Conservation (phyloP, 2,113 vertebrate genomes). For the Carassius auratus region DNA sequence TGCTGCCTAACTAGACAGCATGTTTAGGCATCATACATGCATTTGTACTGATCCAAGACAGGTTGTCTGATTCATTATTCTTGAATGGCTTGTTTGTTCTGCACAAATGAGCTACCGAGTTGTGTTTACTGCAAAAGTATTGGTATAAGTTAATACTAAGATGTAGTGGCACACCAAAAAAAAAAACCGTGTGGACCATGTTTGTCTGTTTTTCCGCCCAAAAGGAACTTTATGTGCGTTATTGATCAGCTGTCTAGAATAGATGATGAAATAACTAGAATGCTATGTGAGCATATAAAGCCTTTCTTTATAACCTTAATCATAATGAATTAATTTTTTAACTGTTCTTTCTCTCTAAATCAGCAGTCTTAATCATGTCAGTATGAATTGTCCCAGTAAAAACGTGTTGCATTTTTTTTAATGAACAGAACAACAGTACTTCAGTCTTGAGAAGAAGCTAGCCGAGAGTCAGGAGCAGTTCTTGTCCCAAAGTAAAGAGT, state of each 20-base stretch:
- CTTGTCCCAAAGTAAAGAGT: conserved; percentile 83
- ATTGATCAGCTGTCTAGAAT: not conserved
- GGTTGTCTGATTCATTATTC: not conserved
- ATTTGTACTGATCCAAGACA: not conserved
- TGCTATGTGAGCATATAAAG: not conserved
- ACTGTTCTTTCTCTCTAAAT: not conserved
- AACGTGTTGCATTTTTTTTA: conserved; percentile 28
- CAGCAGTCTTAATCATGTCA: not conserved
- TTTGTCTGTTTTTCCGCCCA: not conserved
- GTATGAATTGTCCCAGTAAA: not conserved
- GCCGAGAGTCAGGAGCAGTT: conserved; percentile 89
- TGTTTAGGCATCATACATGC: not conserved
- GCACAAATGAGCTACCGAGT: not conserved
- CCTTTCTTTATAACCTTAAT: not conserved
- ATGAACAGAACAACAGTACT: conserved; percentile 90
- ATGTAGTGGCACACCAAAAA: not conserved
- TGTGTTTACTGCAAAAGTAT: not conserved
- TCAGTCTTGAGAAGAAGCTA: conserved; percentile 91
- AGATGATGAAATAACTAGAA: not conserved
- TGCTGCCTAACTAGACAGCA: not conserved
- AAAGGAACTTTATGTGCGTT: not conserved
- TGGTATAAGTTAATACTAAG: not conserved
- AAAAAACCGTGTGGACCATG: not conserved
- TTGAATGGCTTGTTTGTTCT: not conserved
- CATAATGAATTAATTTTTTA: not conserved